These are phyloP conservation scores for Cacajao melanocephalus DNA, from an alignment of 2,797 vertebrate species.

Conservation along the genomic window DNA sequence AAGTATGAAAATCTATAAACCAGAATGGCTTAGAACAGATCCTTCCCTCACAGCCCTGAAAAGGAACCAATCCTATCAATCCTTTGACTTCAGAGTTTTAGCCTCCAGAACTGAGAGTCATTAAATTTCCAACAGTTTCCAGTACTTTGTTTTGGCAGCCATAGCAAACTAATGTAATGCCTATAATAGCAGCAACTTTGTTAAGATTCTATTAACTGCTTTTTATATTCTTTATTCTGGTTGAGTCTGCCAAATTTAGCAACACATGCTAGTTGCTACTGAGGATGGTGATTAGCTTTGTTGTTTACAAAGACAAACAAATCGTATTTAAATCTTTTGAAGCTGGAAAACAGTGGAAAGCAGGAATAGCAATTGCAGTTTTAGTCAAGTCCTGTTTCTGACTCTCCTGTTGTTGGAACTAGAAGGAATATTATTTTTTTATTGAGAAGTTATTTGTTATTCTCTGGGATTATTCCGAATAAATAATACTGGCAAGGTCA, in stretches of 20 bases:
- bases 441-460: neutral
- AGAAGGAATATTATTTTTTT: neutral
- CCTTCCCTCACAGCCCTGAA: neutral
- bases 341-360: neutral
- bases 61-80: neutral
- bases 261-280: neutral
- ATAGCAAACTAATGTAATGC: neutral
- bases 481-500: neutral
- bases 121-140: neutral
- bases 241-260: neutral
- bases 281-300: neutral
- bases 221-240: neutral
- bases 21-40: neutral
- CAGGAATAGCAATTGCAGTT: neutral
- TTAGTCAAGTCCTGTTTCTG: neutral
- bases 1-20: neutral
- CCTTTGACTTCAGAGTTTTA: neutral
- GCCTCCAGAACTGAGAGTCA: neutral
- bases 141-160: neutral
- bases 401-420: neutral
- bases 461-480: neutral
- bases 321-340: neutral
- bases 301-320: conserved; percentile 6
- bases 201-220: neutral
- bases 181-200: neutral